Evolutionary conservation across 1,140 invertebrate genomes (phyloP).

Genomic region (Linepithema humile): DNA sequence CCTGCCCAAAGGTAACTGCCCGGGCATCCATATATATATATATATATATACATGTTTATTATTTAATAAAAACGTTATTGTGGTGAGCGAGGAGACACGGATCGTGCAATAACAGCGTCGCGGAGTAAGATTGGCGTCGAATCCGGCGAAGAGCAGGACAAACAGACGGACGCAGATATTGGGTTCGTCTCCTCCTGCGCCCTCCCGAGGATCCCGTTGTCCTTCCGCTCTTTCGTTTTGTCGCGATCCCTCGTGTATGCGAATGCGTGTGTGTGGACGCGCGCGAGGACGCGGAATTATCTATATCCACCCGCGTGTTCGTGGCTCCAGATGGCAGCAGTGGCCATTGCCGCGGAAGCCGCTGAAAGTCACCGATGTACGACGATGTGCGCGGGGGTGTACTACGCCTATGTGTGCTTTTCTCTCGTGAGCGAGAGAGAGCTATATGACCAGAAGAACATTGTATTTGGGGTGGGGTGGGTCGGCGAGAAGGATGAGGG

Average conservation of each 20-base stretch:
- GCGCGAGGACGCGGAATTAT: constrained; percentile 48
- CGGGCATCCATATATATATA: constrained; percentile 54
- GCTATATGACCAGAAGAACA: constrained; percentile 46
- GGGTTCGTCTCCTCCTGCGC: constrained; percentile 63
- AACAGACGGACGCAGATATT: constrained; percentile 71
- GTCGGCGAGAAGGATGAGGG: constrained; percentile 42
- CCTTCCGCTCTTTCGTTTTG: constrained; percentile 39
- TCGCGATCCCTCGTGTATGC: constrained; percentile 1
- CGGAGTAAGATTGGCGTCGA: constrained; percentile 68
- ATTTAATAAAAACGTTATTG: constrained; percentile 81
- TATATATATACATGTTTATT: constrained; percentile 76
- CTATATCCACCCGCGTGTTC: constrained; percentile 27
- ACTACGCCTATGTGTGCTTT: constrained; percentile 31
- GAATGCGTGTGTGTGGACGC: constrained; percentile 41
- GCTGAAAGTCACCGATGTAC: constrained; percentile 26
- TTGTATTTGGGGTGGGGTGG: constrained; percentile 16
- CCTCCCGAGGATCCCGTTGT: constrained; percentile 20
- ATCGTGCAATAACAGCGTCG: constrained; percentile 70
- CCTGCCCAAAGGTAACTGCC: background rate
- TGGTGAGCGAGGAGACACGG: constrained; percentile 60
- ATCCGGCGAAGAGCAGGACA: constrained; percentile 61
- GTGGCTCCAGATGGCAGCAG: constrained; percentile 76
- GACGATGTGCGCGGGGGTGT: background rate
- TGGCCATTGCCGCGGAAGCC: constrained; percentile 42
- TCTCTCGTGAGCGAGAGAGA: background rate